Evolutionary conservation across 2,888 invertebrate genomes (phyloP).

Genomic region (Cosmopolites sordidus): DNA sequence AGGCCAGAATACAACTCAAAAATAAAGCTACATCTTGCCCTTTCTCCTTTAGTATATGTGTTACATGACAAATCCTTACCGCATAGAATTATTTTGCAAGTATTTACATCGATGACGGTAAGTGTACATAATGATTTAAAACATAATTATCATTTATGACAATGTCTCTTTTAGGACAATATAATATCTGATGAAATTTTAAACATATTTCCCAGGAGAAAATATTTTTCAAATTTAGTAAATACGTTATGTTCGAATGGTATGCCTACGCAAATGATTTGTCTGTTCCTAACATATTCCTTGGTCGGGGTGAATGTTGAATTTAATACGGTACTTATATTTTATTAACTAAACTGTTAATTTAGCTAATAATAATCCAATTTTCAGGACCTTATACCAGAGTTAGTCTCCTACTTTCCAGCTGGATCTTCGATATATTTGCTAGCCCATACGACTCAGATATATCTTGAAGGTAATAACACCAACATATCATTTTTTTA

Average conservation of each 20-base stretch:
- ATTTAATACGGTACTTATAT: constrained; percentile 53
- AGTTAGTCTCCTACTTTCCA: constrained; percentile 45
- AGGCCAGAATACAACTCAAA: constrained; percentile 62
- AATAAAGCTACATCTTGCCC: constrained; percentile 45
- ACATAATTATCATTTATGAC: constrained; percentile 13
- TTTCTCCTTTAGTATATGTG: constrained; percentile 31
- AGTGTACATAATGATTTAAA: neutral
- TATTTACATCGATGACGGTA: constrained; percentile 22
- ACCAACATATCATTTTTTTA: too few relatives aligned
- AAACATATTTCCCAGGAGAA: constrained; percentile 42
- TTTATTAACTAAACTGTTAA: neutral
- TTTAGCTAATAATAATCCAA: neutral
- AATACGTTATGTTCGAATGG: constrained; percentile 48
- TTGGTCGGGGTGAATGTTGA: constrained; percentile 55
- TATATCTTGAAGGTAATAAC: constrained; percentile 41
- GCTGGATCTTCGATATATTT: constrained; percentile 52
- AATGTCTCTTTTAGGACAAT: constrained; percentile 30
- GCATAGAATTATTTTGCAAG: constrained; percentile 28
- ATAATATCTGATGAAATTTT: constrained; percentile 35
- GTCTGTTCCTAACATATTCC: constrained; percentile 58
- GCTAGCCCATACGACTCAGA: constrained; percentile 47
- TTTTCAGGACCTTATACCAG: constrained; percentile 41
- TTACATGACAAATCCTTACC: constrained; percentile 34
- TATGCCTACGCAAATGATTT: constrained; percentile 51
- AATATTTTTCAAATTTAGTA: constrained; percentile 36